Base-by-base conservation (phyloP, 2,113 vertebrate species). In the Varanus salvator region DNA sequence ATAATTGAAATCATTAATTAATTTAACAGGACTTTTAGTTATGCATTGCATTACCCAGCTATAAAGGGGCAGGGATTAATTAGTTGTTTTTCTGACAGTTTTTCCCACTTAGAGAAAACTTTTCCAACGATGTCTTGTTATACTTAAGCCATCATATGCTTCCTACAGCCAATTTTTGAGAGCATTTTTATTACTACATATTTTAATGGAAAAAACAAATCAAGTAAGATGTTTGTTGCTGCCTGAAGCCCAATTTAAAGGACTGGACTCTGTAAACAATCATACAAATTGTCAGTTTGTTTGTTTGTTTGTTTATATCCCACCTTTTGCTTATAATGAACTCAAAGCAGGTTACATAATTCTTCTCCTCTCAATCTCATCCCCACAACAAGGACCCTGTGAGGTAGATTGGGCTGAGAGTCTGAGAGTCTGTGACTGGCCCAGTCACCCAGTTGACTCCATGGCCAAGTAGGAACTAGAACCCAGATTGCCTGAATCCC, bases 1-100 rank as follows among this genome's bases (percentile, higher is more conserved):
- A 97, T 98, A 98, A 98, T 98, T 98, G 98, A 98, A 98, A 98
- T 98, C 98, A 98, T 99, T 98, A 98, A 98, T 99, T 98, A 97
- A 98, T 98, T 98, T 98, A 98, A 98, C 97, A 97, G 97, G 98
- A 98, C 97, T 98, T 98, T 98, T 98, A 98, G 98, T 98, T 98
- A 98, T 98, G 98, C 98, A 98, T 98, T 98, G 97, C 96, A 97
- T 98, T 98, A 97, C 96, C 96, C 97, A 98, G 98, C 98, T 98
- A 97, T 96, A 97, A 97, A 97, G 96, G 96, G 97, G 95, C 93
- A 98, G 96, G 97, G 97, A 98, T 98, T 99, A 98, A 98, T 98
- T 96, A 96, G 95, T 96, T 97, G 96, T 96, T 97, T 97, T 95
- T 94, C 92, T 95, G 94, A 96, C 91, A 95, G 95, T 96, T 97